Percentiles rank a stretch among this genome's conserved stretches.
phyloP scores from a whole-genome alignment of 2,113 vertebrate species.

The Leiothrix lutea region DNA sequence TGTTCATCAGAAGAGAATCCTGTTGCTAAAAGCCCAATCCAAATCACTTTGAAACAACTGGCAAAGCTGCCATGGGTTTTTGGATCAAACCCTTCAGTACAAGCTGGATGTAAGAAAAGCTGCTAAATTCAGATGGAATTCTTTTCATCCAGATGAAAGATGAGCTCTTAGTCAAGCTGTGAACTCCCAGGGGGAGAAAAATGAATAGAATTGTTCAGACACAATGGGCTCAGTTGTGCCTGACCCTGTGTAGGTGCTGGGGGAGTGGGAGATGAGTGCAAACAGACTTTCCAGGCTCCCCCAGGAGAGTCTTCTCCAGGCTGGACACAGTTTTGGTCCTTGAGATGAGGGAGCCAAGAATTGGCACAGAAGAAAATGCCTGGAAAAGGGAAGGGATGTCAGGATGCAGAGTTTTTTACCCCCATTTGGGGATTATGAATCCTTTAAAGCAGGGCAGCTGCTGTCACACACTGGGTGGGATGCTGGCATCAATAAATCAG shows the following conservation, averaged over 20 bases:
- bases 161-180: slow-evolving; percentile 3
- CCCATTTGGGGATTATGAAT: background rate
- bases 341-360: background rate
- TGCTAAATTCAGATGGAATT: background rate
- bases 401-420: background rate
- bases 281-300: background rate
- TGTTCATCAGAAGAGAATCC: background rate
- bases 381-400: background rate
- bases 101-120: slow-evolving; percentile 22
- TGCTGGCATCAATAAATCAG: background rate
- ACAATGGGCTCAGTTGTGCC: background rate
- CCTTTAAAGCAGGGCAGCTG: background rate
- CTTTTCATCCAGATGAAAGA: slow-evolving; percentile 35
- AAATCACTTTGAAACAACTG: background rate
- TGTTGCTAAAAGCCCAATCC: background rate
- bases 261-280: background rate
- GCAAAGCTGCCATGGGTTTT: slow-evolving; percentile 1
- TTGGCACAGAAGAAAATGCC: background rate
- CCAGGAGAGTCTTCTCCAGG: background rate
- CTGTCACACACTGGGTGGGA: background rate
- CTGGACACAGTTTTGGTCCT: background rate
- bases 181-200: background rate
- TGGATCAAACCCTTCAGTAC: background rate
- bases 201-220: background rate
- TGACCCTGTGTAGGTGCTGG: background rate